Evolutionary conservation across 2,888 invertebrate species (phyloP).

Genomic region (Lathronympha strigana): DNA sequence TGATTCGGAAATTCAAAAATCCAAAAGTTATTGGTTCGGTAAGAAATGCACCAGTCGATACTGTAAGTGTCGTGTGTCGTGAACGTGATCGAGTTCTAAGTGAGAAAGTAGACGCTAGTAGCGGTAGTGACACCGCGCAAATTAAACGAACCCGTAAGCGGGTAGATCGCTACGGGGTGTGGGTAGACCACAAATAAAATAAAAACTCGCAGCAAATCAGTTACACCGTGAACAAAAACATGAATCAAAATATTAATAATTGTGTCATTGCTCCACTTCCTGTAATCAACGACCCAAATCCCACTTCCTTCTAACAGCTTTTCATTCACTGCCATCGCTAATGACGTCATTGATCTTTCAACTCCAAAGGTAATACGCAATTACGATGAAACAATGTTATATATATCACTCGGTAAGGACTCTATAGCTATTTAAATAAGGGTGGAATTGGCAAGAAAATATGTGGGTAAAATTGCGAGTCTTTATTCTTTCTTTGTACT

Average conservation of each 20-base stretch:
- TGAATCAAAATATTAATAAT: neutral
- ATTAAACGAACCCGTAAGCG: too few relatives aligned
- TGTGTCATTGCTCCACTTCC: slow-evolving; percentile 6
- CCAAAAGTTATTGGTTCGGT: too few relatives aligned
- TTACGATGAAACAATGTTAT: slow-evolving; percentile 42
- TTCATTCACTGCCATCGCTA: slow-evolving; percentile 41
- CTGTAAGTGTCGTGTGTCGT: too few relatives aligned
- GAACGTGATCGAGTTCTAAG: too few relatives aligned
- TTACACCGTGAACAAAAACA: too few relatives aligned
- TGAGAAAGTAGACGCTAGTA: too few relatives aligned
- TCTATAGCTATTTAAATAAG: neutral
- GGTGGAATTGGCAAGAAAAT: slow-evolving; percentile 13
- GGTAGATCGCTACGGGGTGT: too few relatives aligned
- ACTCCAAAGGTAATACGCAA: slow-evolving; percentile 47
- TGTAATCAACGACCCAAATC: slow-evolving; percentile 11
- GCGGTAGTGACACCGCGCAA: too few relatives aligned
- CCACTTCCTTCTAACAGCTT: slow-evolving; percentile 17
- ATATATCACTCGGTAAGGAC: neutral
- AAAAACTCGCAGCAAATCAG: too few relatives aligned
- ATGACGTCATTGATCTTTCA: slow-evolving; percentile 47
- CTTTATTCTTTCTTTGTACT: slow-evolving; percentile 49
- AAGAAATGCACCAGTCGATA: too few relatives aligned
- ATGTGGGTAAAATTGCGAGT: slow-evolving; percentile 48
- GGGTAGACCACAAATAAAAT: too few relatives aligned
- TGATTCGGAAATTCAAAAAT: too few relatives aligned